phyloP scores from a whole-genome alignment of 1,140 invertebrate species.

The Psix sp. region DNA sequence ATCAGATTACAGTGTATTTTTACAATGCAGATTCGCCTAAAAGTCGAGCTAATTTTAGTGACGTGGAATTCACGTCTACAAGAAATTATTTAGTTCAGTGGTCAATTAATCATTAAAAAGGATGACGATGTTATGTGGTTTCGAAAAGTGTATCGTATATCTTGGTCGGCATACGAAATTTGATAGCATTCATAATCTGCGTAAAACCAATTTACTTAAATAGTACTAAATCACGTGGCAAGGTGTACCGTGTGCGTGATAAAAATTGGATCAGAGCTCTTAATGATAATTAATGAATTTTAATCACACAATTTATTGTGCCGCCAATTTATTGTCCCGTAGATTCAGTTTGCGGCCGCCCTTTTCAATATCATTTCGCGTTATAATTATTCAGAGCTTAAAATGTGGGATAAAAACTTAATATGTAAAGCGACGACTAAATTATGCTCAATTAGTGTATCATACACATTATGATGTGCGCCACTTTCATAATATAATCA shows the following conservation, averaged over 20 bases:
- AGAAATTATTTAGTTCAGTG: constrained; percentile 46
- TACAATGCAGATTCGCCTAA: no score
- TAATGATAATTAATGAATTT: constrained; percentile 49
- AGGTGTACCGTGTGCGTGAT: constrained; percentile 34
- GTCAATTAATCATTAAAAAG: constrained; percentile 41
- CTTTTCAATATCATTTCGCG: constrained; percentile 10
- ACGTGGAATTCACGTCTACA: constrained; percentile 18
- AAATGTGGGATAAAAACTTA: constrained; percentile 24
- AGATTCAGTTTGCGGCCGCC: constrained; percentile 12
- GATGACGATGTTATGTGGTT: constrained; percentile 39
- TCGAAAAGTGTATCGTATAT: constrained; percentile 51
- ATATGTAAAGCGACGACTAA: constrained; percentile 27
- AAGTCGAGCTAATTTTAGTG: not conserved
- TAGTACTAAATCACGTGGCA: constrained; percentile 41
- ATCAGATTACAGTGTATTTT: no score
- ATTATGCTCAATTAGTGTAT: constrained; percentile 29
- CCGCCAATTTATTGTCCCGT: constrained; percentile 23
- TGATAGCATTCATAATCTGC: constrained; percentile 48
- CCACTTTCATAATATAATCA: constrained; percentile 33
- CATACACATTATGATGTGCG: constrained; percentile 38
- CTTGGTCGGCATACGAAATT: constrained; percentile 26
- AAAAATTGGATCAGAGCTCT: constrained; percentile 33
- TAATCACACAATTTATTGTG: constrained; percentile 39
- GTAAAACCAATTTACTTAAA: constrained; percentile 53
- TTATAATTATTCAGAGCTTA: constrained; percentile 20